phyloP scores from a whole-genome alignment of 2,797 vertebrate species.

The Megaceryle alcyon region DNA sequence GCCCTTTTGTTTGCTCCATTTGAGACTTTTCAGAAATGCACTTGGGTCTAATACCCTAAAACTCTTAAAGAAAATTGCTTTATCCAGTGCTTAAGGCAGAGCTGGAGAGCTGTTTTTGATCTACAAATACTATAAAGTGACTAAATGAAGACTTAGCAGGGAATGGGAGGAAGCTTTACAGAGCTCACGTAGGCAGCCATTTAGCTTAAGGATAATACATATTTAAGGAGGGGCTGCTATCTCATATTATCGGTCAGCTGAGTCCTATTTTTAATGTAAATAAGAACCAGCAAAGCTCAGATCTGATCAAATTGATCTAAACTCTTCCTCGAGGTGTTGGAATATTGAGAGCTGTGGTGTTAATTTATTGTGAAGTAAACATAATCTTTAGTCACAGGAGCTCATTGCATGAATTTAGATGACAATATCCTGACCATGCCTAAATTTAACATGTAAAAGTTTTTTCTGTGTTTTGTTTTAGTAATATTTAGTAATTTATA shows the following conservation, averaged over 20 bases:
- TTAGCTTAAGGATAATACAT: not conserved
- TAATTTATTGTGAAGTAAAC: not conserved
- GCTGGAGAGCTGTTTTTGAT: not conserved
- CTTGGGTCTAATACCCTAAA: constrained; percentile 48
- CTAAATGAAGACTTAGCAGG: constrained; percentile 17
- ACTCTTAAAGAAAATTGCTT: constrained; percentile 34
- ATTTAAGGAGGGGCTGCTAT: not conserved
- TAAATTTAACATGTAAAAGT: not conserved
- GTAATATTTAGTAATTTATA: not conserved
- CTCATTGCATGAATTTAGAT: not conserved
- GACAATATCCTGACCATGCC: not conserved
- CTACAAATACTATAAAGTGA: constrained; percentile 14
- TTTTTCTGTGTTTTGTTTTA: not conserved
- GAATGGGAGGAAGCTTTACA: not conserved
- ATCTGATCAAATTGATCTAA: not conserved
- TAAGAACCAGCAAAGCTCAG: not conserved
- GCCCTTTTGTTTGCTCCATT: constrained; percentile 33
- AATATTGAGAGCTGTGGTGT: not conserved
- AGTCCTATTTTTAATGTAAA: not conserved
- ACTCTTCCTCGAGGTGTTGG: not conserved
- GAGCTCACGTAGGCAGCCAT: not conserved
- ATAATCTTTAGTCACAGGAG: not conserved
- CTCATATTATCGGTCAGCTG: not conserved
- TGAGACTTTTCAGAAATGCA: constrained; percentile 14
- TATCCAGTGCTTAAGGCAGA: not conserved